Evolutionary conservation across 2,113 vertebrate genomes (phyloP), one percentile per base, ranked within the genome.

Genomic region (Neoarius graeffei): DNA sequence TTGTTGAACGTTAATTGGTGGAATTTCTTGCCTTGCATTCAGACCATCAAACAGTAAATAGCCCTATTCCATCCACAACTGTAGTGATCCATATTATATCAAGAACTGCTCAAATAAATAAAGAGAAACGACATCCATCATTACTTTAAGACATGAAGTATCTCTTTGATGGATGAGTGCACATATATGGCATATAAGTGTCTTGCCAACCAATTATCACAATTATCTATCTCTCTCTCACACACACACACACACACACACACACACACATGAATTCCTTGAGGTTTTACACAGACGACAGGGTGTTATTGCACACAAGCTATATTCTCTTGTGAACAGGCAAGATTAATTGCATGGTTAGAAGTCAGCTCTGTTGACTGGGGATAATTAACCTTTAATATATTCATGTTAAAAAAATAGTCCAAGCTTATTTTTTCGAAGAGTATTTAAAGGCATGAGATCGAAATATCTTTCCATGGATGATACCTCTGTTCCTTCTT

Each of bases 361-460:
- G 27, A 50, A 89, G 91, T 88, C 86, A 90, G 86, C 87, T 89
- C 81, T 88, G 86, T 87, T 90, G 85, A 89, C 88, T 87, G 82
- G 85, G 87, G 67, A 87, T 90, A 88, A 91, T 92, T 88, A 89
- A 90, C 88, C 88, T 88, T 88, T 86, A 86, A 80, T 83, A 87
- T 88, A 82, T 90, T 88, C 86, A 87, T 57, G 76, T 62, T 85
- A 25, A 67, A 73, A 64, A 81, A 64, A 71, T 52, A 62, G 54
- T 11, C 35, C 73, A 52, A 81, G 85, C 4, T 11, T 86, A 79
- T 48, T 50, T 83, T 89, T 73, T 79, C 69, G 48, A 52, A 30
- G 19, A 77, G 27, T 87, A 86, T 85, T 85, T 85, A 85, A 88
- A 90, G 64, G 57, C 57, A 3, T 54, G 13, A 73, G 15, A 52